phyloP scores from a whole-genome alignment of 2,113 vertebrate species.

The Pionites leucogaster region DNA sequence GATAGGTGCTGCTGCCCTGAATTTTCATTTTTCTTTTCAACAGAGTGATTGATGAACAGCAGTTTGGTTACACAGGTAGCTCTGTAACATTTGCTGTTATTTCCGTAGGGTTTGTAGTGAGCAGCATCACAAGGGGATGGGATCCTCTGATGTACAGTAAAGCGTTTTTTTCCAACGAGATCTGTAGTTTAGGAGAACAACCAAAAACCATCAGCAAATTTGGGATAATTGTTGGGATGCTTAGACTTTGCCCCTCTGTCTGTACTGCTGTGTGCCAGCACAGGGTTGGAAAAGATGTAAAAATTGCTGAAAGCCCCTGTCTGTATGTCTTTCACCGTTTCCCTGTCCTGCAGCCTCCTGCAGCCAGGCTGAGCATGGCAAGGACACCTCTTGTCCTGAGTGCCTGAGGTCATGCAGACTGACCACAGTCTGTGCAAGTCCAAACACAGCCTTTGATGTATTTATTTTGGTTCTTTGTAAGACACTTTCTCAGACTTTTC shows the following conservation, averaged over 20 bases:
- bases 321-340: not conserved
- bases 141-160: not conserved
- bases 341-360: not conserved
- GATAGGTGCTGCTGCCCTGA: not conserved
- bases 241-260: not conserved
- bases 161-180: not conserved
- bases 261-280: not conserved
- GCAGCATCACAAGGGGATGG: not conserved
- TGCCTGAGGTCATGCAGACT: not conserved
- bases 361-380: not conserved
- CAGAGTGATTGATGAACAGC: not conserved
- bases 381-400: not conserved
- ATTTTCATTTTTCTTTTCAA: not conserved
- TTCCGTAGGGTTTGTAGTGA: not conserved
- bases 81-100: not conserved
- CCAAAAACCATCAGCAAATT: rapidly evolving
- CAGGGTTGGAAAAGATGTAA: not conserved
- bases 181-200: not conserved
- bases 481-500: not conserved
- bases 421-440: not conserved
- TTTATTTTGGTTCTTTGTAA: not conserved
- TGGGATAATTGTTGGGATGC: not conserved
- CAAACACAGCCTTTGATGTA: not conserved
- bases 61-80: not conserved
- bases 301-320: not conserved